Percentiles rank a stretch among this genome's conserved stretches.
These are phyloP conservation scores for Tragelaphus scriptus DNA, from an alignment of 2,113 vertebrate genomes.

Conservation along the genomic window DNA sequence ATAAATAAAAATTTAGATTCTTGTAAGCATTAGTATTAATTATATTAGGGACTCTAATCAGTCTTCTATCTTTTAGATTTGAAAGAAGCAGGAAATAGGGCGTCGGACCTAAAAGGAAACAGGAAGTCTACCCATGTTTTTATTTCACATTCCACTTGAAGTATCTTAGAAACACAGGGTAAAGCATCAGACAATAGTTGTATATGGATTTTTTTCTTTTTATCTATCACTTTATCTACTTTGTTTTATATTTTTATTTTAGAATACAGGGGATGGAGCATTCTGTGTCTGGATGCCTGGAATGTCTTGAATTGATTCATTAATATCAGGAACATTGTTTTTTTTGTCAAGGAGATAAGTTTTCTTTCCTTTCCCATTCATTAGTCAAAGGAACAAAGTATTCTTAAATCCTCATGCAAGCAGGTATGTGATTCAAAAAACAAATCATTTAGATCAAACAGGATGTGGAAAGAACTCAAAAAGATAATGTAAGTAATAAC, in stretches of 20 bases:
- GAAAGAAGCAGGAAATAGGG: constrained; percentile 69
- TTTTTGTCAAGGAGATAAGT: constrained; percentile 19
- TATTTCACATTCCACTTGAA: constrained; percentile 67
- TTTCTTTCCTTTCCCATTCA: constrained; percentile 40
- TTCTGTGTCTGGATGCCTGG: constrained; percentile 39
- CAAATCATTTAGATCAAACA: background rate
- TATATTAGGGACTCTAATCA: constrained; percentile 44
- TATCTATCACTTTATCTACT: constrained; percentile 54
- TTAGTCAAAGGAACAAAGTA: constrained; percentile 22
- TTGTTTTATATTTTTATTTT: constrained; percentile 51
- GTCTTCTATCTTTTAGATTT: constrained; percentile 59
- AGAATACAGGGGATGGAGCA: background rate
- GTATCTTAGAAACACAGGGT: constrained; percentile 63
- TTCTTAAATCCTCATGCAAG: constrained; percentile 23
- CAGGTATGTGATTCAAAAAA: background rate
- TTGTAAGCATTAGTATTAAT: constrained; percentile 19
- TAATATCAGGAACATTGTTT: constrained; percentile 42
- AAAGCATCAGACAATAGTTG: constrained; percentile 60
- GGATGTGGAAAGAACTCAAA: background rate
- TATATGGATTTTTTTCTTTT: constrained; percentile 44
- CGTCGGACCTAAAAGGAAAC: constrained; percentile 56
- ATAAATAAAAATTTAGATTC: constrained; percentile 39
- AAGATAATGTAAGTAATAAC: background rate
- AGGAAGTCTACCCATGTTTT: constrained; percentile 65
- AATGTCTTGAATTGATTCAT: constrained; percentile 50